Conservation (phyloP, 2,888 invertebrate species). For the Merodon equestris region DNA sequence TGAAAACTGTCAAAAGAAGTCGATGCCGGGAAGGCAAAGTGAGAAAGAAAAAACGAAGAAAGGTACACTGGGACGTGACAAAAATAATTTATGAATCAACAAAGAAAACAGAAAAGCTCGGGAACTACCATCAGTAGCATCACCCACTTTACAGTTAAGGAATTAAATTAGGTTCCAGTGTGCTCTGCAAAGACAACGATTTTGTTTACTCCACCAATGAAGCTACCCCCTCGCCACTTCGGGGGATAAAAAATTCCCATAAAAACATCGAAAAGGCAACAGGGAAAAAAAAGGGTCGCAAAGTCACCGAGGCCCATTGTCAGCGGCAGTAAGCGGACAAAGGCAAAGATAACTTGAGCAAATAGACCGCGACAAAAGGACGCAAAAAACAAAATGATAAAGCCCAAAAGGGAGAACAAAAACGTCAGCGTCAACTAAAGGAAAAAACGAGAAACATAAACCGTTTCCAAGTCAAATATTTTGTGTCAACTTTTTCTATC, state of each 20-base stretch:
- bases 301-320: conserved; percentile 27
- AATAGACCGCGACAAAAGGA: conserved; percentile 6
- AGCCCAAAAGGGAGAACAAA: conserved; percentile 22
- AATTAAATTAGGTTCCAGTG: conserved; percentile 62
- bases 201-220: conserved; percentile 59
- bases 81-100: conserved; percentile 64
- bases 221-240: conserved; percentile 8
- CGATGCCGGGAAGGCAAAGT: not conserved
- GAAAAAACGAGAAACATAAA: conserved; percentile 7
- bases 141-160: conserved; percentile 42
- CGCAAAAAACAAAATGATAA: too few relatives aligned
- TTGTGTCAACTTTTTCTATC: conserved; percentile 63
- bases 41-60: not conserved
- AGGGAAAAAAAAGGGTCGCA: conserved; percentile 10
- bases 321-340: conserved; percentile 49
- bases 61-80: conserved; percentile 45
- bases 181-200: conserved; percentile 37
- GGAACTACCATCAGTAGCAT: not conserved
- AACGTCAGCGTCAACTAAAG: conserved; percentile 11
- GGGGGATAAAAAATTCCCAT: too few relatives aligned
- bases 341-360: conserved; percentile 47
- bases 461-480: conserved; percentile 61
- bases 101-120: conserved; percentile 22
- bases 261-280: too few relatives aligned
- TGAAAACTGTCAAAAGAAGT: conserved; percentile 43